These are phyloP conservation scores for Bothrops alternatus DNA, from an alignment of 2,797 vertebrate genomes.

Conservation along the genomic window DNA sequence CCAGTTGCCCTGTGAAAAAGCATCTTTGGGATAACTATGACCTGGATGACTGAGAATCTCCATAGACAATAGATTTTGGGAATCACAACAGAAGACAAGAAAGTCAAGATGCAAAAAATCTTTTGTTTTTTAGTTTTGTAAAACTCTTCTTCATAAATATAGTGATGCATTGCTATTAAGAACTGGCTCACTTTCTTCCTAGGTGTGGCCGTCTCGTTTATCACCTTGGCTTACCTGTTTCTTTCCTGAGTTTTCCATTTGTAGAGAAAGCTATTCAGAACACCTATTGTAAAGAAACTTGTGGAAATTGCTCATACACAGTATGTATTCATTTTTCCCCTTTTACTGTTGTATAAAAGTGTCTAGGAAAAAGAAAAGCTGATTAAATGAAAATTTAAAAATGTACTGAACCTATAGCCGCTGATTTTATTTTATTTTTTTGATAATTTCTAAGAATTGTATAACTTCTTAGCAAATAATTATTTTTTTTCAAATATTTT, in stretches of 20 bases:
- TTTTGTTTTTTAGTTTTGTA: not conserved
- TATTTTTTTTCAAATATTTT: not conserved
- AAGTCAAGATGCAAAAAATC: not conserved
- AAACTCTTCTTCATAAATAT: not conserved
- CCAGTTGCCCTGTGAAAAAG: too few relatives aligned
- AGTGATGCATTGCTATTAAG: not conserved
- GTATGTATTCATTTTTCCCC: conserved; percentile 64
- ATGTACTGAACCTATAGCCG: not conserved
- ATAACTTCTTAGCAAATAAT: not conserved
- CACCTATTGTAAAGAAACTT: conserved; percentile 82
- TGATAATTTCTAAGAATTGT: not conserved
- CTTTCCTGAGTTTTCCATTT: conserved; percentile 78
- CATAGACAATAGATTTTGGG: not conserved
- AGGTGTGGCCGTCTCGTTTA: conserved; percentile 92
- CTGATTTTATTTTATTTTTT: not conserved
- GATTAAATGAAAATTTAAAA: not conserved
- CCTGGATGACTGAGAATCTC: too few relatives aligned
- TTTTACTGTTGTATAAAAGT: conserved; percentile 18
- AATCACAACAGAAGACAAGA: not conserved
- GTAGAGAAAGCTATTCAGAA: conserved; percentile 85
- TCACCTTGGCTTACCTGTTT: conserved; percentile 86
- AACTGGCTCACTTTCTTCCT: conserved; percentile 36
- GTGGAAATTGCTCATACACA: conserved; percentile 83
- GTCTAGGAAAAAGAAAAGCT: not conserved
- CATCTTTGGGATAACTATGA: too few relatives aligned